Evolutionary conservation across 2,797 vertebrate genomes (phyloP).

Genomic region (Acropternis orthonyx): DNA sequence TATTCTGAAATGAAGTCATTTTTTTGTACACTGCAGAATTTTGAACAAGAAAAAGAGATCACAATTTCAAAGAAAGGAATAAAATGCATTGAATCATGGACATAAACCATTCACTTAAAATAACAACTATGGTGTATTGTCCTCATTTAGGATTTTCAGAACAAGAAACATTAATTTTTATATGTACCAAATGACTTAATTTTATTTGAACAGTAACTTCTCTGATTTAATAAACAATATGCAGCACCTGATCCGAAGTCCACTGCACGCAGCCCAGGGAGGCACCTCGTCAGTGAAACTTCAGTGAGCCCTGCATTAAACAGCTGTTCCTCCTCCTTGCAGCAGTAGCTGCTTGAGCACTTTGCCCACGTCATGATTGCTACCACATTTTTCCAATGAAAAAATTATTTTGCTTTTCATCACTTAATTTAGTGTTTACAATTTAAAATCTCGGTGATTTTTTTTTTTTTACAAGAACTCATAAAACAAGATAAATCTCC

Average conservation of each 20-base stretch:
- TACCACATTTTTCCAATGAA: neutral
- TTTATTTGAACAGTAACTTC: neutral
- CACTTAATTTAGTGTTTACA: conserved; percentile 28
- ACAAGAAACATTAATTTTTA: neutral
- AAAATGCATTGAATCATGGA: neutral
- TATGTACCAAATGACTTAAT: neutral
- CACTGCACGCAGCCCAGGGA: neutral
- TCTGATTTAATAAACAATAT: neutral
- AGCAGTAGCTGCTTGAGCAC: neutral
- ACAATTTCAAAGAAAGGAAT: neutral
- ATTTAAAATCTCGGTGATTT: neutral
- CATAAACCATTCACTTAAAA: neutral
- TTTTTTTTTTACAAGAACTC: neutral
- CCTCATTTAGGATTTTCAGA: neutral
- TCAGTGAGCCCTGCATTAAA: neutral
- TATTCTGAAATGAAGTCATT: neutral
- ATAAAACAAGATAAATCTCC: neutral
- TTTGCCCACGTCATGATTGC: neutral
- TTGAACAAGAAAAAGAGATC: neutral
- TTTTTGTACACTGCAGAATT: neutral
- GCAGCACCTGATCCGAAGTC: neutral
- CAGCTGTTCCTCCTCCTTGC: neutral
- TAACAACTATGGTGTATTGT: neutral
- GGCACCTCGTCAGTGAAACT: neutral
- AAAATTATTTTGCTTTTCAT: conserved; percentile 20